Conservation (phyloP, 2,888 invertebrate genomes). For the Plagodis dolabraria region DNA sequence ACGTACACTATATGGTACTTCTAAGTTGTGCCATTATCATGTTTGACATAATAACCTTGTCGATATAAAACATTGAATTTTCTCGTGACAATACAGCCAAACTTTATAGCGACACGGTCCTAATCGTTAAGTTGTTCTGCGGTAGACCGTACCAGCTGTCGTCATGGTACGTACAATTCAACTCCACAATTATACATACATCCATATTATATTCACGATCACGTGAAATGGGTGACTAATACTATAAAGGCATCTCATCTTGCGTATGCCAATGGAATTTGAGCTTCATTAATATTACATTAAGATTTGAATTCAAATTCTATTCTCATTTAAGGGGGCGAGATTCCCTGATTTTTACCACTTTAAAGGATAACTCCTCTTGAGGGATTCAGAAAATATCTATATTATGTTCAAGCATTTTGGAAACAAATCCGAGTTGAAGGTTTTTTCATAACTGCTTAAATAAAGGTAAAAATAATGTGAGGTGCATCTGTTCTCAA, state of each 20-base stretch:
- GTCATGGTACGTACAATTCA: constrained; percentile 32
- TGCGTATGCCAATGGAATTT: constrained; percentile 1
- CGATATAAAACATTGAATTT: background rate
- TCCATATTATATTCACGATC: constrained; percentile 37
- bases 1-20: too few species aligned
- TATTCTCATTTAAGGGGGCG: too few species aligned
- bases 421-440: too few species aligned
- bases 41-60: constrained; percentile 2
- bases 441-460: too few species aligned
- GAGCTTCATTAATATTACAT: background rate
- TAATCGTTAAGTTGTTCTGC: background rate
- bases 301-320: too few species aligned
- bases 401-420: too few species aligned
- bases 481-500: too few species aligned
- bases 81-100: background rate
- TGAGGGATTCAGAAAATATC: too few species aligned
- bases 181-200: constrained; percentile 23
- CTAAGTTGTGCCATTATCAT: too few species aligned
- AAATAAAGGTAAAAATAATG: too few species aligned
- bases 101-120: constrained; percentile 10
- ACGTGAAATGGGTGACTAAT: constrained; percentile 47
- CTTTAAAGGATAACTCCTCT: too few species aligned
- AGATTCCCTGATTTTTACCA: too few species aligned
- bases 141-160: constrained; percentile 20
- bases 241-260: constrained; percentile 2